Conservation (phyloP, 35 echinoderm and acorn worm species). For the Apostichopus japonicus region DNA sequence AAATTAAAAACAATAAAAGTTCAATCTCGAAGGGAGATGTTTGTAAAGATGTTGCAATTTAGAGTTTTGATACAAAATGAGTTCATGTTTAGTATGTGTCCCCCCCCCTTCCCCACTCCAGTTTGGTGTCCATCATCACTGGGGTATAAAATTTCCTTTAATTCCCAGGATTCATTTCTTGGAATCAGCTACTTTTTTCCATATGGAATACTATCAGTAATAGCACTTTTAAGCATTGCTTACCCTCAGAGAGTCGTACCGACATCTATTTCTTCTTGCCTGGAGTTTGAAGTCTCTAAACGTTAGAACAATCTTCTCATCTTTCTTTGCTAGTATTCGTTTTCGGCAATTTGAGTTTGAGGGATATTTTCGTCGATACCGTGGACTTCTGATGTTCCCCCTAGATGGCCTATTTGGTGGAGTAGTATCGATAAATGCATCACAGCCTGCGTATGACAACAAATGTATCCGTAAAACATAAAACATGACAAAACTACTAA, state of each 20-base stretch:
- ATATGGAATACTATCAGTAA: too few relatives aligned
- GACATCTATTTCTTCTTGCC: not conserved
- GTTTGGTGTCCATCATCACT: too few relatives aligned
- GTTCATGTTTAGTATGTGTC: too few relatives aligned
- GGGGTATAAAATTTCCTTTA: too few relatives aligned
- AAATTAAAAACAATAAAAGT: too few relatives aligned
- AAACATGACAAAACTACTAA: too few relatives aligned
- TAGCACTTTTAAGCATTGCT: not conserved
- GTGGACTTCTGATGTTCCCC: not conserved
- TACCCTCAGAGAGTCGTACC: not conserved
- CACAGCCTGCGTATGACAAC: not conserved
- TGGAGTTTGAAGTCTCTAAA: not conserved
- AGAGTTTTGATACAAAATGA: too few relatives aligned
- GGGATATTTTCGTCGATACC: not conserved
- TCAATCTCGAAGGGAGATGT: too few relatives aligned
- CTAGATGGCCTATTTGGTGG: not conserved
- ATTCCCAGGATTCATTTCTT: too few relatives aligned
- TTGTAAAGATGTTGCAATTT: too few relatives aligned
- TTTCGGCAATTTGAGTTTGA: not conserved
- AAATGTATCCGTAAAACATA: not conserved
- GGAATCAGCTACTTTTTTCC: too few relatives aligned
- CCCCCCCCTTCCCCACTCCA: too few relatives aligned
- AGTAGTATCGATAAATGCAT: not conserved
- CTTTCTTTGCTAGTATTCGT: not conserved
- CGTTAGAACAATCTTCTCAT: not conserved